phyloP scores from a whole-genome alignment of 2,888 invertebrate species.

The Acleris laterana region DNA sequence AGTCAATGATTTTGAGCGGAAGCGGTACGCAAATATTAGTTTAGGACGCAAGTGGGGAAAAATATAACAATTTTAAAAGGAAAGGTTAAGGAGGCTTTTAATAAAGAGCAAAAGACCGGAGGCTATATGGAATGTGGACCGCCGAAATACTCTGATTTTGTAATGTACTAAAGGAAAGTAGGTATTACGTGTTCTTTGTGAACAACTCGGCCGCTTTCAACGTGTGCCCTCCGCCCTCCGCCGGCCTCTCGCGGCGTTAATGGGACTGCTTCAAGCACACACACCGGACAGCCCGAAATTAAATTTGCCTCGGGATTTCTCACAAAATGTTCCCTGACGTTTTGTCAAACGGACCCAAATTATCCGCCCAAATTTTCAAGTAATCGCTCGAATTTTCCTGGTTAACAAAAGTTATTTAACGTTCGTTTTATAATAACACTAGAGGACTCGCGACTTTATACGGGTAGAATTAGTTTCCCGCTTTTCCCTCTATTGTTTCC shows the following conservation, averaged over 20 bases:
- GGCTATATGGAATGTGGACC: slow-evolving; percentile 12
- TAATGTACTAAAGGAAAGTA: slow-evolving; percentile 5
- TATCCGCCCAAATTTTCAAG: slow-evolving; percentile 11
- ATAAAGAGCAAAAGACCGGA: slow-evolving; percentile 29
- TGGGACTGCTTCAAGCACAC: slow-evolving; percentile 2
- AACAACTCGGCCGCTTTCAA: slow-evolving; percentile 16
- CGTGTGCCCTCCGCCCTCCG: slow-evolving; percentile 3
- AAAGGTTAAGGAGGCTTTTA: slow-evolving; percentile 35
- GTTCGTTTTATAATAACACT: slow-evolving; percentile 22
- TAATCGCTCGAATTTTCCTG: slow-evolving; percentile 23
- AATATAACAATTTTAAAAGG: slow-evolving; percentile 41
- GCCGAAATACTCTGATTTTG: slow-evolving; percentile 10
- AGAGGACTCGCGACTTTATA: background rate
- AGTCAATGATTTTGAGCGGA: slow-evolving; percentile 54
- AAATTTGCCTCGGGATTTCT: background rate
- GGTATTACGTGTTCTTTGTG: slow-evolving; percentile 26
- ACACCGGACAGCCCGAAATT: slow-evolving; percentile 3
- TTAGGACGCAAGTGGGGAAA: slow-evolving; percentile 51
- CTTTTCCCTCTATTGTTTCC: too few relatives aligned
- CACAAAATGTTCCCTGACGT: slow-evolving; percentile 22
- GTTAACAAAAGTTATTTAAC: slow-evolving; percentile 19
- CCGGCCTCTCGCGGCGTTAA: background rate
- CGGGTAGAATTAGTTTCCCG: too few relatives aligned
- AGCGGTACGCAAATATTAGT: slow-evolving; percentile 50
- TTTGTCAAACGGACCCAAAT: slow-evolving; percentile 19